Conservation (phyloP, 2,888 invertebrate genomes). For the Tiphia femorata region DNA sequence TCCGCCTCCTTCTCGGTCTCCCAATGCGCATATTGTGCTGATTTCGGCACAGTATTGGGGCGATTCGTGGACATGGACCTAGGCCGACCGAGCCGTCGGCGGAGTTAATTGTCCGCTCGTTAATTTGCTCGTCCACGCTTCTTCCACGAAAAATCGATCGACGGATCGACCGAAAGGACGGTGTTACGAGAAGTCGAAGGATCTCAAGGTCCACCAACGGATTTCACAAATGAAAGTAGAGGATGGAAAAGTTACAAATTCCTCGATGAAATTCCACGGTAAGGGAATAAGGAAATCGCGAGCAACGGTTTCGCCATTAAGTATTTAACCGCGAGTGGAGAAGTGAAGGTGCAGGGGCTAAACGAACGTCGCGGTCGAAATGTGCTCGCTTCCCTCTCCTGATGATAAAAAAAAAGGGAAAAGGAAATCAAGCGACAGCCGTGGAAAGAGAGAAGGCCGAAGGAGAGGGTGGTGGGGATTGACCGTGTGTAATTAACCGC, state of each 20-base stretch:
- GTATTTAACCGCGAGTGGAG: no score
- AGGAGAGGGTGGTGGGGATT: no score
- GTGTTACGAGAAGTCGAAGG: no score
- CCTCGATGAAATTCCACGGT: no score
- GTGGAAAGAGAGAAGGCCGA: background rate
- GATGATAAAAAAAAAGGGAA: background rate
- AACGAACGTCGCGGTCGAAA: background rate
- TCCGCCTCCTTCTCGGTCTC: background rate
- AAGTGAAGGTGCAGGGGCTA: no score
- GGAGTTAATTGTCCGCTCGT: constrained; percentile 35
- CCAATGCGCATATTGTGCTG: background rate
- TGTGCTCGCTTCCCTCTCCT: background rate
- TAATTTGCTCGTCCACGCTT: constrained; percentile 36
- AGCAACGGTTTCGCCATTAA: no score
- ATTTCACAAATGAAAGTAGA: no score
- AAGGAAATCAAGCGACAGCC: background rate
- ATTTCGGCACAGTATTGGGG: background rate
- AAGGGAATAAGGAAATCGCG: constrained; percentile 23
- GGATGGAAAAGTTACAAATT: no score
- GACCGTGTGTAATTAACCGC: background rate
- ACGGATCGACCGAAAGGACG: background rate
- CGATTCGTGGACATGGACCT: no score
- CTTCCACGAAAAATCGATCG: background rate
- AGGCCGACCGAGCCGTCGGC: constrained; percentile 27
- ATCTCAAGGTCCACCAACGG: no score